Conservation (phyloP, 2,113 vertebrate species). For the Pholis gunnellus region DNA sequence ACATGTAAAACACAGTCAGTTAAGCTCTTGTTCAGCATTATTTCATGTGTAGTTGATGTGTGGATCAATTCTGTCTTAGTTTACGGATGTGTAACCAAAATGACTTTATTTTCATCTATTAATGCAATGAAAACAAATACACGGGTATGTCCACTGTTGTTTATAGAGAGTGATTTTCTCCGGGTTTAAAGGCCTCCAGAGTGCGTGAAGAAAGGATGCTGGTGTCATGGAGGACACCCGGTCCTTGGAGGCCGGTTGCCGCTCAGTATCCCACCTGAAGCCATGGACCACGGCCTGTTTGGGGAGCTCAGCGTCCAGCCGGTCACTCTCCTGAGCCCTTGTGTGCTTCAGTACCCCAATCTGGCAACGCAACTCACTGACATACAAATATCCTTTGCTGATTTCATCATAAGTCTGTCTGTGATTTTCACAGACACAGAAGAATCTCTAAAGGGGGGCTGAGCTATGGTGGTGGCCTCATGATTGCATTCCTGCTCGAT, state of each 20-base stretch:
- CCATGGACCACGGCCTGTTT: conserved; percentile 76
- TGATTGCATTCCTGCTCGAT: no score
- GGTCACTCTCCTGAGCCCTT: conserved; percentile 83
- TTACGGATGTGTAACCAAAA: neutral
- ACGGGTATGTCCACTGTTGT: neutral
- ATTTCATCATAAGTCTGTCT: neutral
- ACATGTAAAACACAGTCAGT: conserved; percentile 64
- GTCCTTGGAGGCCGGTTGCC: conserved; percentile 74
- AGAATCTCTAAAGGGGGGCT: no score
- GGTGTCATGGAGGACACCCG: conserved; percentile 85
- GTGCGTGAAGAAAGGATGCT: conserved; percentile 51
- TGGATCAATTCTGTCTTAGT: neutral
- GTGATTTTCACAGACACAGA: neutral
- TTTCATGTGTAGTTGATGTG: neutral
- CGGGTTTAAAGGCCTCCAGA: conserved; percentile 59
- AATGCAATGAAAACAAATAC: neutral
- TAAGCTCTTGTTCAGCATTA: neutral
- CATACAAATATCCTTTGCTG: conserved; percentile 88
- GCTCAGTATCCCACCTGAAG: conserved; percentile 81
- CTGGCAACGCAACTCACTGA: conserved; percentile 75
- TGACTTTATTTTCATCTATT: neutral
- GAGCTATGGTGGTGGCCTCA: neutral
- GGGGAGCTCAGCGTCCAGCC: conserved; percentile 82
- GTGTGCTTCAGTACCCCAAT: conserved; percentile 82
- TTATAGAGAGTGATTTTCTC: neutral